These are phyloP conservation scores for Brienomyrus longianalis DNA, from an alignment of 2,113 vertebrate species.

Conservation along the genomic window DNA sequence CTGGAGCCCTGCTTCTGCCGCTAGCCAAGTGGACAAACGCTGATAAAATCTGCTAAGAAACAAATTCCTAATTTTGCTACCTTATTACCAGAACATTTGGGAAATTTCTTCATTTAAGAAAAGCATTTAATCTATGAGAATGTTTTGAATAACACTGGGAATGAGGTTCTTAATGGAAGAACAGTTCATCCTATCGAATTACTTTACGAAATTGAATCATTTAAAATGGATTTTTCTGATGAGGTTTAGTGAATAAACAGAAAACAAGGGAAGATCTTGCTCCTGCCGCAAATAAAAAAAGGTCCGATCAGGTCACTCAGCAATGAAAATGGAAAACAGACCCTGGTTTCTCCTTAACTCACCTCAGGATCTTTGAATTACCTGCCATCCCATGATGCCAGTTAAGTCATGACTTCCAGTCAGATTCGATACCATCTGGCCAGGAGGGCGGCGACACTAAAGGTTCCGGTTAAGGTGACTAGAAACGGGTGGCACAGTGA, in stretches of 20 bases:
- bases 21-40: background rate
- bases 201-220: background rate
- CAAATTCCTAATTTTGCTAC: background rate
- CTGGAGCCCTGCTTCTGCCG: background rate
- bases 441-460: background rate
- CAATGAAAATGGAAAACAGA: background rate
- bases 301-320: background rate
- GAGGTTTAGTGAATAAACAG: background rate
- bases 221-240: background rate
- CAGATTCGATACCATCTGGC: background rate
- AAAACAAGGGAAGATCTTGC: background rate
- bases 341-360: background rate
- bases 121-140: background rate
- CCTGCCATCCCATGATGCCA: background rate
- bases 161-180: background rate
- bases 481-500: background rate
- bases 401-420: background rate
- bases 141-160: background rate
- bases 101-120: background rate
- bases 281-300: background rate
- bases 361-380: slow-evolving; percentile 15
- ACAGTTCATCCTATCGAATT: background rate
- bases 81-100: background rate
- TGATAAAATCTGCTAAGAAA: background rate
- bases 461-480: slow-evolving; percentile 9